Evolutionary conservation across 92 coral and sea anemone species (phyloP).

Genomic region (Porites lobata): DNA sequence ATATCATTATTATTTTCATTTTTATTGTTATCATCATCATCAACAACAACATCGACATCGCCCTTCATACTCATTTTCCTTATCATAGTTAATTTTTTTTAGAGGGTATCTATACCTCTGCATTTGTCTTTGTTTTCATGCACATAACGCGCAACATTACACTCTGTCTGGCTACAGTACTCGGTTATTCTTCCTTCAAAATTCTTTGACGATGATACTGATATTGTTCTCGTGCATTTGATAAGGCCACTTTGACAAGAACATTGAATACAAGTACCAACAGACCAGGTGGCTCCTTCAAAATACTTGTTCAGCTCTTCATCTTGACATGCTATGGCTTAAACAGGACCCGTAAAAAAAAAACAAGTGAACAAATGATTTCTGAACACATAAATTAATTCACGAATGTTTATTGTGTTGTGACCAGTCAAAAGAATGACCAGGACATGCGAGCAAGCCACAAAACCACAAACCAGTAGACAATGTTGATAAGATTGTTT

Average conservation of each 20-base stretch:
- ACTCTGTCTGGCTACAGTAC: background rate
- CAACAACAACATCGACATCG: too few species aligned
- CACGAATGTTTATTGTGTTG: too few species aligned
- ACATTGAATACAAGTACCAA: background rate
- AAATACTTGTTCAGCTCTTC: constrained; percentile 6
- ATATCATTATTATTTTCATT: too few species aligned
- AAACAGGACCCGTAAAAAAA: background rate
- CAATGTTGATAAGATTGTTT: too few species aligned
- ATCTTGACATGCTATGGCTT: background rate
- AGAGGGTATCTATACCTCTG: background rate
- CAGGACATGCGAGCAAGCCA: too few species aligned
- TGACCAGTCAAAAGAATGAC: too few species aligned
- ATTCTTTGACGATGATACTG: background rate
- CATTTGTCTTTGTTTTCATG: background rate
- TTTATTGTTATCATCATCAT: too few species aligned
- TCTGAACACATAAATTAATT: too few species aligned
- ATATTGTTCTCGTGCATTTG: background rate
- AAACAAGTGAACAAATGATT: background rate
- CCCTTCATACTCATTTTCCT: too few species aligned
- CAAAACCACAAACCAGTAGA: too few species aligned
- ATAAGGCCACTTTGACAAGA: background rate
- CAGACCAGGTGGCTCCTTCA: constrained; percentile 5
- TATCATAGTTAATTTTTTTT: background rate
- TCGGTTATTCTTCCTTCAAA: background rate
- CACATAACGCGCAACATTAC: background rate